Evolutionary conservation across 2,797 vertebrate species (phyloP), one percentile per base, ranked within the genome.

Genomic region (Poeciliopsis turneri): DNA sequence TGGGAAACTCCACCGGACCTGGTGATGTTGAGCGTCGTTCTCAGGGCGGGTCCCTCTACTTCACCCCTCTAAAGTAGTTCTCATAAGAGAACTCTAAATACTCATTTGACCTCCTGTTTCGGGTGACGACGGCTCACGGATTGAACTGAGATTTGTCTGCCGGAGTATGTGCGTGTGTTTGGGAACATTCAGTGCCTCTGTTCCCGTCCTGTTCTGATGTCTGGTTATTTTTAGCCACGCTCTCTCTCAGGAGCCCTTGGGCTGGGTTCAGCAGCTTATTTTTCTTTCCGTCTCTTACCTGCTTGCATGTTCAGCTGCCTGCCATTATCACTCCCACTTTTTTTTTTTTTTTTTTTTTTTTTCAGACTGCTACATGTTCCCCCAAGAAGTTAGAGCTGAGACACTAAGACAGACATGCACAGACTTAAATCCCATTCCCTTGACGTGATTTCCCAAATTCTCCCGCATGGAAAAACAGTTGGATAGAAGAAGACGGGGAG

Each of bases 161-260:
- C 57, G 68, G 77, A 39, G 71, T 78, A 59, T 73, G 72, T 74
- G 47, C 72, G 73, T 68, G 76, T 75, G 83, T 84, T 80, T 83
- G 84, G 82, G 89, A 90, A 93, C 90, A 86, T 83, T 90, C 89
- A 82, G 91, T 93, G 85, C 89, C 78, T 88, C 83, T 85, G 86
- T 89, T 91, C 79, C 83, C 28, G 16, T 88, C 87, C 82, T 47
- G 39, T 84, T 88, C 84, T 91, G 85, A 91, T 81, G 84, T 86
- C 51, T 66, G 79, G 72, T 88, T 95, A 95, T 95, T 93, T 95
- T 93, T 94, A 94, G 91, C 84, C 1, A 23, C 51, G 80, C 78
- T 89, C 84, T 90, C 87, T 88, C 88, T 88, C 79, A n/a, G 82
- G 88, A 93, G 92, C 86, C 82, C 43, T 87, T 92, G 85, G 90